Evolutionary conservation across 2,113 vertebrate genomes (phyloP).

Genomic region (Patagioenas fasciata): DNA sequence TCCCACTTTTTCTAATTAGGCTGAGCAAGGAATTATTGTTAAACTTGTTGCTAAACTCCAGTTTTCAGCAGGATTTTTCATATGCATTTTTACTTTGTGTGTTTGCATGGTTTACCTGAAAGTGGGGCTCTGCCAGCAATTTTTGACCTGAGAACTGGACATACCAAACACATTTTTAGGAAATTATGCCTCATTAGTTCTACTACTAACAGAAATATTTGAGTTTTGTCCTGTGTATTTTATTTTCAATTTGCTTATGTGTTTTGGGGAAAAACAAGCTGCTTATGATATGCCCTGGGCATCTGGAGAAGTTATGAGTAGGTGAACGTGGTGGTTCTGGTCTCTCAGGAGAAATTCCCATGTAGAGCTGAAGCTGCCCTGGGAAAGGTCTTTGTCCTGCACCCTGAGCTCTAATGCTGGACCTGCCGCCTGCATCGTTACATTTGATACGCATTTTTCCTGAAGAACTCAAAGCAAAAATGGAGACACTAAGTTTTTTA

Average conservation of each 20-base stretch:
- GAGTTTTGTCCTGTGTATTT: background rate
- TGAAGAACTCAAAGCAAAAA: background rate
- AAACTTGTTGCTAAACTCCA: background rate
- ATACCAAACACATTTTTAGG: background rate
- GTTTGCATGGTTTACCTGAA: background rate
- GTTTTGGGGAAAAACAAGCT: background rate
- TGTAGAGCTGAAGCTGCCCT: background rate
- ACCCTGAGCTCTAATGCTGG: background rate
- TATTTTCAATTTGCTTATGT: background rate
- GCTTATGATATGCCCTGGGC: background rate
- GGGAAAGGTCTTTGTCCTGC: background rate
- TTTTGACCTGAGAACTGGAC: background rate
- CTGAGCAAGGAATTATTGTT: background rate
- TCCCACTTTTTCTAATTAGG: background rate
- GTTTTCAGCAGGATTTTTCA: background rate
- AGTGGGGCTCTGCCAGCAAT: background rate
- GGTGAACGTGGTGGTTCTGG: background rate
- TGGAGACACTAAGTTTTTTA: background rate
- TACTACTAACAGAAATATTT: background rate
- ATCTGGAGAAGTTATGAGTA: background rate
- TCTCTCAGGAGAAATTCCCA: background rate
- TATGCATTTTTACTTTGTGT: background rate
- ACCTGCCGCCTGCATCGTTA: background rate
- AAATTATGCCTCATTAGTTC: background rate
- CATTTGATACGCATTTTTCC: background rate